Evolutionary conservation across 1,140 invertebrate genomes (phyloP), one percentile per base, ranked within the genome.

Genomic region (Mactra quadrangularis): DNA sequence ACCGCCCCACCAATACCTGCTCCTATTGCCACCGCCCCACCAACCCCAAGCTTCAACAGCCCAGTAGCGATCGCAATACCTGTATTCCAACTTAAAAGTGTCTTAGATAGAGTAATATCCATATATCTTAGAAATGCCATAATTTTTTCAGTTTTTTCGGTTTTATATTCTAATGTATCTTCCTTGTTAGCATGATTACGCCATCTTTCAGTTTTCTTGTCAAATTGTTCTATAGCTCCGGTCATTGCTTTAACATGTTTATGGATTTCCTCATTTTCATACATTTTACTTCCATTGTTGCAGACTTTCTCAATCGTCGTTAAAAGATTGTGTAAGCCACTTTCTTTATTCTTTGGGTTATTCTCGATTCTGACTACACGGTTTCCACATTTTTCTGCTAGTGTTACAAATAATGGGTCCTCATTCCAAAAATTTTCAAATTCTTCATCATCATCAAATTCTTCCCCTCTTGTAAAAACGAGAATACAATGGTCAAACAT

Each of bases 401-500:
- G 64, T 17, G 15, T 70, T 1, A 47, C 47, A 29, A 70, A 22
- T 13, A 22, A 6, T 45, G 41, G 35, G 27, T 25, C 27, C 6
- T 70, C 41, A 9, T 22, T 70, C 25, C 38, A 70, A 27, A 47
- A 50, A 1, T 29, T 17, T 17, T 29, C 15, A 50, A 70, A 45
- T 33, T 72, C 52, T 38, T 11, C 27, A 22, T 62, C 74, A 47
- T 70, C 22, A 22, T 57, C 1, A 27, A 85, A 53, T 4, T 72
- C 76, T n/a, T 79, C 71, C 29, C 60, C 71, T 15, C 62, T 35
- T 25, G 83, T 85, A 31, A 85, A 79, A 29, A 85, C 60, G 11
- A 85, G 59, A 13, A 81, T 57, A 1, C 35, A 17, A 45, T 85
- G 71, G 0, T 81, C 47, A 22, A 72, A 47, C 7, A 85, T 17